Conservation (phyloP, 2,113 vertebrate species). For the Megatriorchis doriae region DNA sequence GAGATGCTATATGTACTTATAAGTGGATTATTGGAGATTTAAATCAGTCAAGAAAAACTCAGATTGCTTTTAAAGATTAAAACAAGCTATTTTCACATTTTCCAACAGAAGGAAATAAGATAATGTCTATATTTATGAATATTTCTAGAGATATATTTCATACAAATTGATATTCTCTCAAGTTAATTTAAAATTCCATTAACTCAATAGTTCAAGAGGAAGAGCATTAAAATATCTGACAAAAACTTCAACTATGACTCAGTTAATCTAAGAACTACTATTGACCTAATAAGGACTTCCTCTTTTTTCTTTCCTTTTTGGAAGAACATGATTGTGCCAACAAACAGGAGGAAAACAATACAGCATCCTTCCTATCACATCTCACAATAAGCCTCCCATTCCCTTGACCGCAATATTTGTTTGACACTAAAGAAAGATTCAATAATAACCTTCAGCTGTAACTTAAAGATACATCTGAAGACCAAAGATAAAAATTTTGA, state of each 20-base stretch:
- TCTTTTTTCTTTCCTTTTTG: not conserved
- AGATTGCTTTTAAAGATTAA: slow-evolving; percentile 9
- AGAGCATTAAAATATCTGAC: not conserved
- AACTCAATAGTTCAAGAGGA: not conserved
- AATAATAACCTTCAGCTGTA: not conserved
- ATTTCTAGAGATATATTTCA: slow-evolving; percentile 12
- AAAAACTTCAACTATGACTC: not conserved
- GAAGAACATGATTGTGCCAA: not conserved
- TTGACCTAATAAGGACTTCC: not conserved
- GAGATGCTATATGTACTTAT: not conserved
- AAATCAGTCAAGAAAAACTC: not conserved
- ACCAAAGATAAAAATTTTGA: not conserved
- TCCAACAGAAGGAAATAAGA: not conserved
- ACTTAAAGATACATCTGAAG: not conserved
- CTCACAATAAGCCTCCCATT: not conserved
- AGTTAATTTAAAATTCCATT: slow-evolving; percentile 48
- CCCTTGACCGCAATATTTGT: not conserved
- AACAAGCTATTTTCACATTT: not conserved
- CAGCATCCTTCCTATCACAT: not conserved
- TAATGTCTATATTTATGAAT: not conserved
- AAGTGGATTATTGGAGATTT: not conserved
- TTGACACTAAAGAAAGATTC: not conserved
- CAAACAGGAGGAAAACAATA: not conserved
- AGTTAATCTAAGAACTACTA: not conserved
- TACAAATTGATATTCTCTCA: not conserved